Evolutionary conservation across 2,113 vertebrate species (phyloP), one percentile per base, ranked within the genome.

Genomic region (Silurus glanis): DNA sequence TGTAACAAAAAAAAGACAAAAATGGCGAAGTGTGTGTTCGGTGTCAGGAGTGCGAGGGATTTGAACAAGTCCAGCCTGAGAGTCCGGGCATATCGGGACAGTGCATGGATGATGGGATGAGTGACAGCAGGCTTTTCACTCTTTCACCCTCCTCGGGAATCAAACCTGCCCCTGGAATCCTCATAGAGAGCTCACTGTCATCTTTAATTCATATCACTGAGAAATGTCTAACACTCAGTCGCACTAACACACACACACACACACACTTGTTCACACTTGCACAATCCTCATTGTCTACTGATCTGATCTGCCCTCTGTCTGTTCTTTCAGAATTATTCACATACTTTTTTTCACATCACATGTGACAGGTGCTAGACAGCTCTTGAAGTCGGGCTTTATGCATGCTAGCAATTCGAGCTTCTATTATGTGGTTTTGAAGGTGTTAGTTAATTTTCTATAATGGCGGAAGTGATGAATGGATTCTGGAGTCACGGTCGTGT

Each of bases 161-260:
- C 64, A 13, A 76, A 55, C 28, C 19, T 61, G 75, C 80, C 69
- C 37, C 69, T 83, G 67, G 84, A 83, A 85, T 88, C 45, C 88
- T 90, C 13, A 74, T 45, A 47, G 64, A 85, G 82, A 86, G 83
- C 82, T 85, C 45, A 25, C 64, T 75, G 75, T 89, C 85, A 90
- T 90, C 85, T 90, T 88, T 87, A 82, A 89, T 89, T 90, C 83
- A 86, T 90, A 69, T 45, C 83, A 79, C 25, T 5, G 80, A 84
- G 69, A 87, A 83, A 85, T 72, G 64, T 80, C 88, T 86, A 37
- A 37, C 37, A 37, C 76, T 83, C 62, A 85, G 12, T 4, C 79
- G 59, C 62, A 67, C 62, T 61, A 19, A 49, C 80, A 59, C 19
- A 23, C 37, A 16, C 28, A 55, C 58, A 64, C 67, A 61, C 79